Conservation (phyloP, 2,888 invertebrate species). For the Spodoptera exigua region DNA sequence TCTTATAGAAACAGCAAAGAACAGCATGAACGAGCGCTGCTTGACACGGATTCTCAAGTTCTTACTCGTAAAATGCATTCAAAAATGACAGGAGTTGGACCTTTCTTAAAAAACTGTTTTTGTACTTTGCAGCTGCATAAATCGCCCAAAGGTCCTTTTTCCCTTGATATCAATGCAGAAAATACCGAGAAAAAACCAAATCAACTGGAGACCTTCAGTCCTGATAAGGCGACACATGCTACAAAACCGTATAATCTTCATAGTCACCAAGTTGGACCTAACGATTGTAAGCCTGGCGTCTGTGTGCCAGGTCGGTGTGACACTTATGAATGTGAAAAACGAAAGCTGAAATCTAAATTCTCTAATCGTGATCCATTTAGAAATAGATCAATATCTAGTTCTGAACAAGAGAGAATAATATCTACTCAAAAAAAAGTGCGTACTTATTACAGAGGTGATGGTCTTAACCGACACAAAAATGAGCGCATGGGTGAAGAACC, state of each 20-base stretch:
- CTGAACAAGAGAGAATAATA: too few relatives aligned
- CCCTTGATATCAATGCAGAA: constrained; percentile 25
- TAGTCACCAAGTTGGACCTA: constrained; percentile 36
- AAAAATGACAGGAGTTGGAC: constrained; percentile 47
- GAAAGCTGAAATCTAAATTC: constrained; percentile 16
- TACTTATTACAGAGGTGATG: too few relatives aligned
- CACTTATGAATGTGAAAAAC: constrained; percentile 54
- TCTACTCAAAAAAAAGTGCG: too few relatives aligned
- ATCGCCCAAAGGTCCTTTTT: constrained; percentile 12
- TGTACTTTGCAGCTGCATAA: constrained; percentile 64
- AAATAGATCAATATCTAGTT: too few relatives aligned
- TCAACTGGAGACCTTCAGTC: constrained; percentile 4
- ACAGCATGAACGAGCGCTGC: constrained; percentile 34
- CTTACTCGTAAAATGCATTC: constrained; percentile 44
- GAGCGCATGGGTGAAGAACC: constrained; percentile 1
- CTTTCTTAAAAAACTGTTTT: constrained; percentile 65
- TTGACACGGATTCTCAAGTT: constrained; percentile 54
- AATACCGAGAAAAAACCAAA: constrained; percentile 25
- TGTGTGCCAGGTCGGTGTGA: constrained; percentile 63
- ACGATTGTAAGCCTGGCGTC: constrained; percentile 60
- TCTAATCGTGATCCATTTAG: too few relatives aligned
- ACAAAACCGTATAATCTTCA: constrained; percentile 4
- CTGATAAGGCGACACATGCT: constrained; percentile 3
- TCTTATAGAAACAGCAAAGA: constrained; percentile 30
- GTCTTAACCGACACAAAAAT: too few relatives aligned